Base-by-base conservation (phyloP, 2,797 vertebrate genomes). In the Tympanoctomys barrerae region DNA sequence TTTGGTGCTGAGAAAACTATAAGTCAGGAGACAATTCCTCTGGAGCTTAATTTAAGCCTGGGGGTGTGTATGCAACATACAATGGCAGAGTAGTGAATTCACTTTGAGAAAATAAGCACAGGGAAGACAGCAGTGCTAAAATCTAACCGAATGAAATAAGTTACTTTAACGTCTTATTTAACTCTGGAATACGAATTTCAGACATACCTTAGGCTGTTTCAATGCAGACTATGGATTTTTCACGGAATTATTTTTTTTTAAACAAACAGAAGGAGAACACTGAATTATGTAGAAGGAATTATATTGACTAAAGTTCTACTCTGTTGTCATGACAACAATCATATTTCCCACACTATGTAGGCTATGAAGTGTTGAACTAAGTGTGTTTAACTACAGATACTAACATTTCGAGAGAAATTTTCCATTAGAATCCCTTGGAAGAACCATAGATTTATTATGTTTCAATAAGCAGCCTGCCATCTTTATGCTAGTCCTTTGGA, bases 291-390 rank as follows among this genome's bases (percentile, higher is more conserved):
- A 36, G 46, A 95, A 96, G 66, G 13, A 96, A 82, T 94, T 93
- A 79, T 68, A 86, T 36, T 81, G 42, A 88, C 89, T 95, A 94
- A 94, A 96, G 93, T 96, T 91, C 54, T 36, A 83, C 82, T 21
- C 9, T 64, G 94, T 97, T 97, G 89, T 94, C 93, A 97, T 97
- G 96, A 95, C 85, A 95, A 97, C 91, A 5, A 1, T 95, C 82
- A 71, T 93, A 81, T 92, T 95, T 96, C 66, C 39, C 49, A 92
- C 86, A 96, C 62, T 85, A 31, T 95, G 75, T 81, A 75, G 91
- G 93, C 46, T 91, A 96, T 94, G 94, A 96, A 94, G 36, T 93
- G 22, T 83, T 93, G 80, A 95, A 79, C 16, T 91, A 57, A 36
- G 91, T 49, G 2, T 61, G 21, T 28, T 96, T 96, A n/a, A 9